Conservation (phyloP, 1,140 invertebrate genomes). For the Sogatella furcifera region DNA sequence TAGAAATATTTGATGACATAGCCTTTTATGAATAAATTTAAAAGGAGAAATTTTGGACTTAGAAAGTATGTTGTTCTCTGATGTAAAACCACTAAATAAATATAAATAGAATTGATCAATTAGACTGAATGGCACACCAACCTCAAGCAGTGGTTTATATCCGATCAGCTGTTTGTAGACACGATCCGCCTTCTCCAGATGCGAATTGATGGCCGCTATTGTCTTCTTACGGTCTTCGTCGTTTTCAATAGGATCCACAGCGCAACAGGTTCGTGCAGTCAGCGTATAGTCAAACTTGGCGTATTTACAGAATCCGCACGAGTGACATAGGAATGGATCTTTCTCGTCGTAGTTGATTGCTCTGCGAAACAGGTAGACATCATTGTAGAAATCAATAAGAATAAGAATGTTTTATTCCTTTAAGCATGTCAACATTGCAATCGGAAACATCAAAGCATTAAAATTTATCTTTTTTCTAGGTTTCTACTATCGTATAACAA, state of each 20-base stretch:
- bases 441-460: no score
- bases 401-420: no score
- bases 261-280: slow-evolving; percentile 81
- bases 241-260: slow-evolving; percentile 92
- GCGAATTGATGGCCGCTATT: slow-evolving; percentile 22
- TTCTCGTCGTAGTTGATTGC: slow-evolving; percentile 99
- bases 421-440: no score
- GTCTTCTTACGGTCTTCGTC: slow-evolving; percentile 86
- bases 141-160: slow-evolving; percentile 82
- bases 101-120: no score
- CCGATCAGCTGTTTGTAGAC: slow-evolving; percentile 83
- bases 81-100: neutral
- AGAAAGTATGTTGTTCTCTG: no score
- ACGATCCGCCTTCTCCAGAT: slow-evolving; percentile 88
- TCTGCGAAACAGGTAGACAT: slow-evolving; percentile 32
- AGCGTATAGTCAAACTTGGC: slow-evolving; percentile 97
- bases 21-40: no score
- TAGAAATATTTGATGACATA: no score
- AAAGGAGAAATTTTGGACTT: no score
- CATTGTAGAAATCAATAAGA: neutral
- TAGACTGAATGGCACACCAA: slow-evolving; percentile 24
- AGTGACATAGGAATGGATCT: slow-evolving; percentile 96
- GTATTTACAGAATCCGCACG: slow-evolving; percentile 98
- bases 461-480: no score
- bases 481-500: no score